A percentile compares a stretch with the other conserved stretches of the same genome.
Conservation (phyloP, 30 jellyfish, hydroid and myxozoan species). For the Chrysaora quinquecirrha region DNA sequence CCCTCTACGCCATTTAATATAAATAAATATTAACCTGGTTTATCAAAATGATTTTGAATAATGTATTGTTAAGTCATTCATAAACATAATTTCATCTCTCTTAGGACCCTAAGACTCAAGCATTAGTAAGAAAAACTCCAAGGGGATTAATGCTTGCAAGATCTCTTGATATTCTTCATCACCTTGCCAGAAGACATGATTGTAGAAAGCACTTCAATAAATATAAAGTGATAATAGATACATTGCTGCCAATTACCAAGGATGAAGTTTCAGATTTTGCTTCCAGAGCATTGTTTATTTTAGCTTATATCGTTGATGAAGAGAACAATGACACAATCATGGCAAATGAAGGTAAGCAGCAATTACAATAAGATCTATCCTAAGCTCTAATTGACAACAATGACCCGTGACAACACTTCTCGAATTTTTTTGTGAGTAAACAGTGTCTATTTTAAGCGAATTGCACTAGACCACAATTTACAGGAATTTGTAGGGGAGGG, state of each 20-base stretch:
- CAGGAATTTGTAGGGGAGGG: too few species aligned
- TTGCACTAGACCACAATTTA: too few species aligned
- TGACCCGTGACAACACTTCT: too few species aligned
- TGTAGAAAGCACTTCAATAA: not conserved
- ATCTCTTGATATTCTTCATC: not conserved
- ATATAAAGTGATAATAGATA: too few species aligned
- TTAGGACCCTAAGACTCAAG: not conserved
- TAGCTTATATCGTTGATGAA: not conserved
- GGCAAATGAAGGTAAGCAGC: not conserved
- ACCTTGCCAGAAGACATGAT: not conserved
- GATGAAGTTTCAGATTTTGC: not conserved
- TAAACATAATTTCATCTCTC: too few species aligned
- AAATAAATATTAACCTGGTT: not conserved
- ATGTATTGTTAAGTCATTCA: not conserved
- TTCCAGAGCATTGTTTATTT: not conserved
- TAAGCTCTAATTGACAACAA: too few species aligned
- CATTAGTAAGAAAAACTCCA: not conserved
- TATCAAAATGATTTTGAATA: not conserved
- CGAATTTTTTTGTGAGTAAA: too few species aligned
- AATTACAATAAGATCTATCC: too few species aligned
- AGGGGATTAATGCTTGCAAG: slow-evolving; percentile 1
- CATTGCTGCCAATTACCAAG: not conserved
- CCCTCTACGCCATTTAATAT: too few species aligned
- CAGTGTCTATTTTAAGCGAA: too few species aligned
- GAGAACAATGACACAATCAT: not conserved